Evolutionary conservation across 2,113 vertebrate genomes (phyloP).

Genomic region (Esox niger): DNA sequence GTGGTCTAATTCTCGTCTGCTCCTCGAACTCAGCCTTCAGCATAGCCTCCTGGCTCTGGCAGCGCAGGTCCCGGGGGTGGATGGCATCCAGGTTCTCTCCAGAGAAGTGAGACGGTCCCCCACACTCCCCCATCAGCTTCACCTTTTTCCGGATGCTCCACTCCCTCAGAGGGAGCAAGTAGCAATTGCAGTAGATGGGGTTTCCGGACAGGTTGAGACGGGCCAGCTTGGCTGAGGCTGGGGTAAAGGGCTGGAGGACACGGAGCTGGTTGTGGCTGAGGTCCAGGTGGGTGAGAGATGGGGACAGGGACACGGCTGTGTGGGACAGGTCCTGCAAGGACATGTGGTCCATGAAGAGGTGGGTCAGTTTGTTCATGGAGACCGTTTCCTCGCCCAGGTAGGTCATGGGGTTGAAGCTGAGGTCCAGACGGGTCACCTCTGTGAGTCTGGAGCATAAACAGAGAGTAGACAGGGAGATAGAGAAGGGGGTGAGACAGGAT

Average conservation of each 20-base stretch:
- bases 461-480: background rate
- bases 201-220: slow-evolving; percentile 81
- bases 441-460: slow-evolving; percentile 61
- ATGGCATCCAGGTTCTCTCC: slow-evolving; percentile 81
- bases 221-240: slow-evolving; percentile 66
- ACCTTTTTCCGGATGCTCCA: slow-evolving; percentile 76
- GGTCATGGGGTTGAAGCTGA: slow-evolving; percentile 91
- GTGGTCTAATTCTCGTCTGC: slow-evolving; percentile 32
- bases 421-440: slow-evolving; percentile 75
- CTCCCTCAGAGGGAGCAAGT: slow-evolving; percentile 77
- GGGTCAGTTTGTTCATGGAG: slow-evolving; percentile 81
- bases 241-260: slow-evolving; percentile 75
- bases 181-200: slow-evolving; percentile 87
- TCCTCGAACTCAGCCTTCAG: slow-evolving; percentile 68
- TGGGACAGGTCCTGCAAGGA: slow-evolving; percentile 84
- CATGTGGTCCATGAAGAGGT: slow-evolving; percentile 84
- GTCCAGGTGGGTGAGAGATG: slow-evolving; percentile 78
- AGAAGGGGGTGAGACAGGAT: background rate
- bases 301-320: slow-evolving; percentile 76
- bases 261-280: slow-evolving; percentile 85
- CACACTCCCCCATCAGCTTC: slow-evolving; percentile 73
- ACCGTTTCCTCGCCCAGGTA: slow-evolving; percentile 82
- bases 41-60: slow-evolving; percentile 69
- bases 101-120: slow-evolving; percentile 69
- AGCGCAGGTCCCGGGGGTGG: slow-evolving; percentile 76